A percentile compares a stretch with the other conserved stretches of the same genome.
Evolutionary conservation across 2,888 invertebrate genomes (phyloP).

Genomic region (Augiades crinisus): DNA sequence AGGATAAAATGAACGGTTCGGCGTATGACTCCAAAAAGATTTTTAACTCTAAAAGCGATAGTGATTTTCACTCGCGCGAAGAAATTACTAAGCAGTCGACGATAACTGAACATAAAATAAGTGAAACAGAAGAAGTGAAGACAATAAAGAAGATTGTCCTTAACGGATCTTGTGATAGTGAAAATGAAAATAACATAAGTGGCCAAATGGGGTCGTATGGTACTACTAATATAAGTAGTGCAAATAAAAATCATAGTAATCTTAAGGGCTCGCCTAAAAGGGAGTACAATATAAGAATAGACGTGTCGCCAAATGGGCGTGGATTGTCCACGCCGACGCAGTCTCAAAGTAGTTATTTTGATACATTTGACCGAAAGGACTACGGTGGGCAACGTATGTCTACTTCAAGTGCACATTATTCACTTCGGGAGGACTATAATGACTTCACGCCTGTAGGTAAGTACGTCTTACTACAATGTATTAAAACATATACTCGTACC

Average conservation of each 20-base stretch:
- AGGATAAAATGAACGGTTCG: conserved; percentile 49
- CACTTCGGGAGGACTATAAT: conserved; percentile 24
- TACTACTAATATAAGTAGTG: background rate
- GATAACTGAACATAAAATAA: conserved; percentile 68
- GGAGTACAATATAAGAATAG: conserved; percentile 17
- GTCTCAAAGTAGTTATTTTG: conserved; percentile 13
- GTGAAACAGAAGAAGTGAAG: conserved; percentile 71
- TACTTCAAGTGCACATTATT: conserved; percentile 19
- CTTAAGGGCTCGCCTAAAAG: conserved; percentile 9
- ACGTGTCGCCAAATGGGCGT: conserved; percentile 8
- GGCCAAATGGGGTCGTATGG: background rate
- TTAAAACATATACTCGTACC: no score
- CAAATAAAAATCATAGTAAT: background rate
- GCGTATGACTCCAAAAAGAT: conserved; percentile 48
- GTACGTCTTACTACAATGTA: conserved; percentile 1
- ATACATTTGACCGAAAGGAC: conserved; percentile 15
- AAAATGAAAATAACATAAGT: conserved; percentile 23
- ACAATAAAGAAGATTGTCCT: conserved; percentile 71
- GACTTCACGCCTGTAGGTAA: conserved; percentile 29
- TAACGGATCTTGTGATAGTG: conserved; percentile 56
- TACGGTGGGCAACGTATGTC: conserved; percentile 7
- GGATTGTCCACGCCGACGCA: conserved; percentile 9
- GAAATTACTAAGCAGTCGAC: conserved; percentile 62
- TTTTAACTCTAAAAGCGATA: conserved; percentile 61
- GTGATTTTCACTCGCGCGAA: conserved; percentile 57